These are phyloP conservation scores for Conus ventricosus DNA, from an alignment of 1,140 invertebrate species.

Conservation along the genomic window DNA sequence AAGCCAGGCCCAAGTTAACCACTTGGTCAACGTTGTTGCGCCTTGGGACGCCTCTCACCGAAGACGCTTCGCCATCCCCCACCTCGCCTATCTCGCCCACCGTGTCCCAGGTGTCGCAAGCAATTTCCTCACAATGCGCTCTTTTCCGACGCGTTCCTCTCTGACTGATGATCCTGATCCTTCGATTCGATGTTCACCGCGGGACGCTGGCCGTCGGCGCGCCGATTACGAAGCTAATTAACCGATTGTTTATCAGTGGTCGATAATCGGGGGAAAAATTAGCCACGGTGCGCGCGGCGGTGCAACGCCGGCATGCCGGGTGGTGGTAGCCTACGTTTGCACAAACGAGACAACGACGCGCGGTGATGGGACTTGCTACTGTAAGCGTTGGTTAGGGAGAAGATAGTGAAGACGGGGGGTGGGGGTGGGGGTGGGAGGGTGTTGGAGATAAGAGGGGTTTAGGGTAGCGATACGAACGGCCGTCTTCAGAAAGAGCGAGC, in stretches of 20 bases:
- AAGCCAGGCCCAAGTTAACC: not conserved
- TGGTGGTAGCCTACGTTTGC: not conserved
- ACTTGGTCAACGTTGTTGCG: not conserved
- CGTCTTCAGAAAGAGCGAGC: not conserved
- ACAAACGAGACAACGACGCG: not conserved
- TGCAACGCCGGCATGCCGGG: not conserved
- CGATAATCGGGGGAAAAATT: not conserved
- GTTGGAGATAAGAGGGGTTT: not conserved
- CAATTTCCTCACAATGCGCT: slow-evolving; percentile 8
- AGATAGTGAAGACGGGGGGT: not conserved
- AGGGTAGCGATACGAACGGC: not conserved
- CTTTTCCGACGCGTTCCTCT: not conserved
- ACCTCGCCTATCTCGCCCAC: not conserved
- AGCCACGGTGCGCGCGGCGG: not conserved
- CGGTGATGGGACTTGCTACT: no score
- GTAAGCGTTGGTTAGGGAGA: not conserved
- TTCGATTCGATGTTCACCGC: not conserved
- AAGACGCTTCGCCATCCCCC: not conserved
- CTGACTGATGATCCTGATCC: not conserved
- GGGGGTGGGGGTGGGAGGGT: not conserved
- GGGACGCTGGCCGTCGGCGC: not conserved
- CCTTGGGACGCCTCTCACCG: not conserved
- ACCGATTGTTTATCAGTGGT: not conserved
- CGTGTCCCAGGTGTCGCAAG: not conserved
- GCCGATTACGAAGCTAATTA: slow-evolving; percentile 4